phyloP scores from a whole-genome alignment of 2,888 invertebrate genomes.

The Chloroclysta siterata region DNA sequence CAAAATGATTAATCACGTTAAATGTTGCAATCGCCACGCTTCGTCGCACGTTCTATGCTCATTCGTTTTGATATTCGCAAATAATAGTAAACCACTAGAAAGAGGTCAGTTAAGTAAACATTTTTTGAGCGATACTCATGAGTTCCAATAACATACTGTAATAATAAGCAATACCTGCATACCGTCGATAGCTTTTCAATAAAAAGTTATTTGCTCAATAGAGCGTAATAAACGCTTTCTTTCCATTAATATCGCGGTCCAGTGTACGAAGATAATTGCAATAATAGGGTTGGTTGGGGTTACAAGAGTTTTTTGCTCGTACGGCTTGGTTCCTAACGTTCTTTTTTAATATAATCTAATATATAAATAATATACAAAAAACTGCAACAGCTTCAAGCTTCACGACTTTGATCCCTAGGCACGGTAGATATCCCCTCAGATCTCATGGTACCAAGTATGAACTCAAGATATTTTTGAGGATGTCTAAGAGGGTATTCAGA shows the following conservation, averaged over 20 bases:
- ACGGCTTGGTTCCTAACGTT: no score
- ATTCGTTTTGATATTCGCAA: constrained; percentile 40
- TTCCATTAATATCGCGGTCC: constrained; percentile 21
- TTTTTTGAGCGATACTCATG: not conserved
- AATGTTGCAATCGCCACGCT: constrained; percentile 55
- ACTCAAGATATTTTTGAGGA: no score
- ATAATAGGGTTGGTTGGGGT: not conserved
- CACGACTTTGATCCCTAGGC: no score
- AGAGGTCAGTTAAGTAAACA: not conserved
- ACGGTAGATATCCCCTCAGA: no score
- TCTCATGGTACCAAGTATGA: no score
- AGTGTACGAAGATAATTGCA: constrained; percentile 20
- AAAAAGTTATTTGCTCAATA: constrained; percentile 40
- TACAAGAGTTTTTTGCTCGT: constrained; percentile 9
- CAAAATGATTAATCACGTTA: constrained; percentile 59
- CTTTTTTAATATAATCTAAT: no score
- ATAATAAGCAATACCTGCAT: no score
- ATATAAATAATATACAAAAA: no score
- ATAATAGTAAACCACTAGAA: constrained; percentile 39
- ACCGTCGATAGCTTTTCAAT: not conserved
- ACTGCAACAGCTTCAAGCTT: no score
- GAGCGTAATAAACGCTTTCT: constrained; percentile 39
- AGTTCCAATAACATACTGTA: no score
- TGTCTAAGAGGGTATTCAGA: no score
- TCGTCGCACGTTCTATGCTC: constrained; percentile 37